phyloP scores from a whole-genome alignment of 2,113 vertebrate species.

The Peromyscus leucopus region DNA sequence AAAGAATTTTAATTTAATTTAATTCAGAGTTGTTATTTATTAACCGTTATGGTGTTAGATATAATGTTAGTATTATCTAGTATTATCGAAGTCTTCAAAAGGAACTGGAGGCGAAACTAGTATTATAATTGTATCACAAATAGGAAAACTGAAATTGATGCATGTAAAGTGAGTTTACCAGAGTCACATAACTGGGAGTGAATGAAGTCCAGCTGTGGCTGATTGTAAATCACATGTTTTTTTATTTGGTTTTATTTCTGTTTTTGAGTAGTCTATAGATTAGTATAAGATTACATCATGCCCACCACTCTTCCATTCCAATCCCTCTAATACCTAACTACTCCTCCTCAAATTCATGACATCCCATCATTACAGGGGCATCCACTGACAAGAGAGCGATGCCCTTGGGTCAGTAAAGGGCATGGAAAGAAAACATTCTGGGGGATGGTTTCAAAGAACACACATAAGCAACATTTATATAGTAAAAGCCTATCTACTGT shows the following conservation, averaged over 20 bases:
- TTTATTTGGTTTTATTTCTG: neutral
- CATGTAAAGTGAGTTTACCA: neutral
- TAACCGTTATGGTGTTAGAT: neutral
- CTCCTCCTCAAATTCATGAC: neutral
- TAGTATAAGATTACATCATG: neutral
- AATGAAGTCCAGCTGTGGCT: neutral
- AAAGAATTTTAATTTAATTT: neutral
- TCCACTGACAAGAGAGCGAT: neutral
- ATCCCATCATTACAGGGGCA: neutral
- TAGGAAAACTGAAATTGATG: neutral
- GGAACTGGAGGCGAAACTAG: neutral
- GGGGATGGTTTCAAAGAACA: neutral
- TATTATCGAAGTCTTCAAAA: neutral
- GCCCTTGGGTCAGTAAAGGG: too few relatives aligned
- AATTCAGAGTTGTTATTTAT: neutral
- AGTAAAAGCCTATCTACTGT: neutral
- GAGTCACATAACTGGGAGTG: neutral
- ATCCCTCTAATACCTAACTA: neutral
- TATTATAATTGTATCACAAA: neutral
- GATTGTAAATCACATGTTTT: neutral
- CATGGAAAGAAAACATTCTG: neutral
- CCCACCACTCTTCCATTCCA: neutral
- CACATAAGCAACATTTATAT: neutral
- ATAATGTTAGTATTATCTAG: neutral
- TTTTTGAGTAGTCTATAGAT: neutral